A percentile compares a stretch with the other conserved stretches of the same genome.
Evolutionary conservation across 2,888 invertebrate genomes (phyloP).

Genomic region (Orchestes rusci): DNA sequence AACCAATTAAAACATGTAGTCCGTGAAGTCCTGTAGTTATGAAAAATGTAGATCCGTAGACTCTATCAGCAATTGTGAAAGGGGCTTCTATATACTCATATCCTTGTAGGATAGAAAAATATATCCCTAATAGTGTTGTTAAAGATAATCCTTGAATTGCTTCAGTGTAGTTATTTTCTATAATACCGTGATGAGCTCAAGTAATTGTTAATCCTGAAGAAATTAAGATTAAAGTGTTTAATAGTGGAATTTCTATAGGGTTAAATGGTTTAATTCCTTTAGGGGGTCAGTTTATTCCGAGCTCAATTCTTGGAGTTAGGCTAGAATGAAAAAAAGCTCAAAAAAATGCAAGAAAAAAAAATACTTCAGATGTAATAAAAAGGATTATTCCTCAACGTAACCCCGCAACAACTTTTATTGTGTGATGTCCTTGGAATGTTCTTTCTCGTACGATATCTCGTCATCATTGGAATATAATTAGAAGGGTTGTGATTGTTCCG

Average conservation of each 20-base stretch:
- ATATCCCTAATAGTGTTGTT: slow-evolving; percentile 54
- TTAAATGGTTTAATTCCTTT: slow-evolving; percentile 1
- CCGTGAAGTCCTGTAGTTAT: slow-evolving; percentile 63
- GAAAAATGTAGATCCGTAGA: slow-evolving; percentile 50
- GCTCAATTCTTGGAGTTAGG: slow-evolving; percentile 49
- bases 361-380: slow-evolving; percentile 65
- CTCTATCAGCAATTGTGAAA: slow-evolving; percentile 53
- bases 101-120: slow-evolving; percentile 60
- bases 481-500: slow-evolving; percentile 22
- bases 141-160: slow-evolving; percentile 45
- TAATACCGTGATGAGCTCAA: slow-evolving; percentile 30
- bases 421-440: slow-evolving; percentile 59
- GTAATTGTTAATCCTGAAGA: slow-evolving; percentile 1
- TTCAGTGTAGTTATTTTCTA: slow-evolving; percentile 47
- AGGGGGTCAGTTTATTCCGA: slow-evolving; percentile 57
- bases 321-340: slow-evolving; percentile 54
- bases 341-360: slow-evolving; percentile 55
- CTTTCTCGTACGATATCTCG: slow-evolving; percentile 62
- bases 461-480: slow-evolving; percentile 62
- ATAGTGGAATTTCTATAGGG: slow-evolving; percentile 1
- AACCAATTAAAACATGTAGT: slow-evolving; percentile 45
- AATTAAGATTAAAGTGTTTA: slow-evolving; percentile 2
- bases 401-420: slow-evolving; percentile 50
- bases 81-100: slow-evolving; percentile 61
- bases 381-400: slow-evolving; percentile 64